A percentile compares a stretch with the other conserved stretches of the same genome.
phyloP scores from a whole-genome alignment of 2,888 invertebrate genomes.

The Lissonota sp. region DNA sequence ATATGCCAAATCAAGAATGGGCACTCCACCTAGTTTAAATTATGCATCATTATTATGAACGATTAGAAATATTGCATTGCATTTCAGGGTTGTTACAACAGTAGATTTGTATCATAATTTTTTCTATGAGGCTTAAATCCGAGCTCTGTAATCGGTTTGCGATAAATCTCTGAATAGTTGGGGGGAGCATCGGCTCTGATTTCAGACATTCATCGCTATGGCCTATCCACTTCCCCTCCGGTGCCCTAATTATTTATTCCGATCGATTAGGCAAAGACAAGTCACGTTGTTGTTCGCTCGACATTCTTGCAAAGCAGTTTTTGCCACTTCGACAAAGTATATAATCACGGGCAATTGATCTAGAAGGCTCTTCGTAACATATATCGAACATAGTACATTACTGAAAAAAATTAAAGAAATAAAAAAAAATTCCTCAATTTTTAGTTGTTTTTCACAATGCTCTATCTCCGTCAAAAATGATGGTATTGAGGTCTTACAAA shows the following conservation, averaged over 20 bases:
- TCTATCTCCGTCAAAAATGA: too few relatives aligned
- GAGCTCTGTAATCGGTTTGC: slow-evolving; percentile 41
- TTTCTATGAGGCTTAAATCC: slow-evolving; percentile 2
- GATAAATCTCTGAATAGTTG: slow-evolving; percentile 39
- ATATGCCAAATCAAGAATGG: slow-evolving; percentile 38
- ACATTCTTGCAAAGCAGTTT: slow-evolving; percentile 32
- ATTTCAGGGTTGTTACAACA: slow-evolving; percentile 35
- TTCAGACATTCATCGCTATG: slow-evolving; percentile 35
- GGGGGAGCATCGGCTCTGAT: slow-evolving; percentile 55
- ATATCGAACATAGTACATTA: too few relatives aligned
- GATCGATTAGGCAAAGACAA: slow-evolving; percentile 77
- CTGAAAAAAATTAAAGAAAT: too few relatives aligned
- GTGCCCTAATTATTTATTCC: slow-evolving; percentile 77
- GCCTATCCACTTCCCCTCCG: slow-evolving; percentile 66
- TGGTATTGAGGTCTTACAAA: too few relatives aligned
- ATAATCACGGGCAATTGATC: slow-evolving; percentile 26
- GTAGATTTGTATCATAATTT: slow-evolving; percentile 6
- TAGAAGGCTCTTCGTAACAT: too few relatives aligned
- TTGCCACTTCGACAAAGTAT: slow-evolving; percentile 25
- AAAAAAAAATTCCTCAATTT: too few relatives aligned
- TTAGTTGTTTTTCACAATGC: too few relatives aligned
- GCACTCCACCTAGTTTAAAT: too few relatives aligned
- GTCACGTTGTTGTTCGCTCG: slow-evolving; percentile 71
- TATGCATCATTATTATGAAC: slow-evolving; percentile 30
- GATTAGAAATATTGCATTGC: slow-evolving; percentile 23